Percentiles rank a stretch among this genome's conserved stretches.
phyloP scores from a whole-genome alignment of 2,888 invertebrate genomes.

The Heterodera filipjevi region DNA sequence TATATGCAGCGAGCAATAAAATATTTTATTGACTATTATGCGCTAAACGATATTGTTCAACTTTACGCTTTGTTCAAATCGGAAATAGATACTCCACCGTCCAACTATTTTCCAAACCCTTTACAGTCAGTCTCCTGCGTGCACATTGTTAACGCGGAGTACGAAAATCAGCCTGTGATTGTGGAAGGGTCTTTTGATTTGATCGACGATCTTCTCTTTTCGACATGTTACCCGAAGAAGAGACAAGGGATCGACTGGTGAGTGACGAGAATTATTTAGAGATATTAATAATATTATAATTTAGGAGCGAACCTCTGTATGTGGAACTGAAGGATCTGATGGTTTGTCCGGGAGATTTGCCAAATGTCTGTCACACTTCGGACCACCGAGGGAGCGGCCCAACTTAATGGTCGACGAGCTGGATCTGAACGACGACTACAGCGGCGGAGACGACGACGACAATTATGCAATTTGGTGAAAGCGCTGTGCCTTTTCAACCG shows the following conservation, averaged over 20 bases:
- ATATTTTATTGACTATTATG: neutral
- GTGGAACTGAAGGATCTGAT: slow-evolving; percentile 2
- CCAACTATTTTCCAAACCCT: neutral
- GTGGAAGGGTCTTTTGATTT: neutral
- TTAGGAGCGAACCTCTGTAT: neutral
- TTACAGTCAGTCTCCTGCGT: neutral
- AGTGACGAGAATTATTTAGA: neutral
- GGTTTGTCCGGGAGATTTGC: neutral
- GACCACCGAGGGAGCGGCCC: neutral
- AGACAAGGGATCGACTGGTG: neutral
- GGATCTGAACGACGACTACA: neutral
- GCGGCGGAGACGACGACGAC: neutral
- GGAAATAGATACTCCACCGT: too few relatives aligned
- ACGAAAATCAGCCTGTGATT: neutral
- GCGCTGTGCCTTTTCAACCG: neutral
- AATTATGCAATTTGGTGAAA: neutral
- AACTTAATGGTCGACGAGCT: neutral
- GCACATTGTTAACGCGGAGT: neutral
- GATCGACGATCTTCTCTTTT: neutral
- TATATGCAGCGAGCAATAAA: neutral
- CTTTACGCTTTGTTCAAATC: neutral
- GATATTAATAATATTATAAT: neutral
- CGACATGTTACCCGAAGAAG: neutral
- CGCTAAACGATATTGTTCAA: neutral
- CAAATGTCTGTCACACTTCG: neutral